These are phyloP conservation scores for Mixornis gularis DNA, from an alignment of 2,113 vertebrate genomes.

Conservation along the genomic window DNA sequence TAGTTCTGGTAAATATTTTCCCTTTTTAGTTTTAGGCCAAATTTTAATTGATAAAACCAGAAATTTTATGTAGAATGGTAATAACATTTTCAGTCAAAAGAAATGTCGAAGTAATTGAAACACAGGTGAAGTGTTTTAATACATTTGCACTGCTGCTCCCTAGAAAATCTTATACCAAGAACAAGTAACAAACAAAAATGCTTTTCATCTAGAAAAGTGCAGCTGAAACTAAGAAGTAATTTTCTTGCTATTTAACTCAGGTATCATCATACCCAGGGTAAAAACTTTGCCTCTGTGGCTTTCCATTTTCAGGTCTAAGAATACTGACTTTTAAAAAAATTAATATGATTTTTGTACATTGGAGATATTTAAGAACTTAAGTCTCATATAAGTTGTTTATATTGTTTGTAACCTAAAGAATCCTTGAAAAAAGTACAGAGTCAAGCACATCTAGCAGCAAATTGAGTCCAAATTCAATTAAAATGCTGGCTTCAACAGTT, in stretches of 20 bases:
- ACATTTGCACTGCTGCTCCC: background rate
- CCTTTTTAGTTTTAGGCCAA: background rate
- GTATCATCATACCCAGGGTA: background rate
- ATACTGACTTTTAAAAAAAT: background rate
- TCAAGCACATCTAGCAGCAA: background rate
- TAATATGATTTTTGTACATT: background rate
- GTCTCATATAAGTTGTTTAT: background rate
- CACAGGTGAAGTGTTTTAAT: background rate
- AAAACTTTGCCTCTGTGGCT: background rate
- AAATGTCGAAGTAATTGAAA: background rate
- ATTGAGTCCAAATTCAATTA: background rate
- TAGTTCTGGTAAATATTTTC: background rate
- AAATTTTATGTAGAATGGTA: background rate
- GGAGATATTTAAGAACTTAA: background rate
- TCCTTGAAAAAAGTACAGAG: background rate
- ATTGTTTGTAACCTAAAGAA: background rate
- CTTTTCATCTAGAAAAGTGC: background rate
- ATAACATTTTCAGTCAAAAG: background rate
- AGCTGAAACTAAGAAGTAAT: background rate
- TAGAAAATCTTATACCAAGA: background rate
- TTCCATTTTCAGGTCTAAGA: background rate
- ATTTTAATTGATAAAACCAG: background rate
- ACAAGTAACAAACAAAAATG: background rate
- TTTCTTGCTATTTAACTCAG: background rate
- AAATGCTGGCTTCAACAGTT: background rate